Evolutionary conservation across 92 coral and sea anemone species (phyloP), one percentile per base, ranked within the genome.

Genomic region (Porites divaricata): DNA sequence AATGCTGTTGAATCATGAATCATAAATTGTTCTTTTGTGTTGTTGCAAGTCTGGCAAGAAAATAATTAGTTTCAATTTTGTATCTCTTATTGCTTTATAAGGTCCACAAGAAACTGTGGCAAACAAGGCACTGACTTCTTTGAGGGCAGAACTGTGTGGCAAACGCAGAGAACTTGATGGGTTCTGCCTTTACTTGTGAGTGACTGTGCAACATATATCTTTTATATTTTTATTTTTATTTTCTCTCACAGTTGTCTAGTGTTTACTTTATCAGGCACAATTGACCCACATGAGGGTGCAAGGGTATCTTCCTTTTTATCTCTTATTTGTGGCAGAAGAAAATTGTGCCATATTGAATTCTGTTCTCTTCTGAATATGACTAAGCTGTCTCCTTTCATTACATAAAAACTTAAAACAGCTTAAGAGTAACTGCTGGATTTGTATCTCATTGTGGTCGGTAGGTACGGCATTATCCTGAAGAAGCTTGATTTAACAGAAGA

Each of bases 181-280:
- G n/a, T 96, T 89, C 81, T 89, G 98, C 88, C 94, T 96, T 72
- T 96, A 92, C 80, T 85, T 96, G 99, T 96, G 75, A 95, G 99
- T 85, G 56, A 20, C n/a, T 28, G 4, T 17, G 26, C 28, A 41
- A 35, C 28, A 17, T 16, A 74, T n/a, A 35, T 74, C 21, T 53
- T 19, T 25, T 59, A 9, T 5, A 65, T 67, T 22, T 11, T 67
- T 1, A 5, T 16, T 22, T 54, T 15, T 17, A 7, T 67, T 22
- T 20, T 23, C 25, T 23, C 25, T 26, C 1, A 11, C n/a, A 28
- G 73, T 16, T 9, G 16, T 35, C 0, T 35, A 35, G 45, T 35
- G 3, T 35, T 35, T 35, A 35, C 45, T 35, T 35, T 35, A 35
- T 35, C 45, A 3, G 45, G 3, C 45, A 35, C 45, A 35, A 35